Base-by-base conservation (phyloP, 2,113 vertebrate genomes). In the Myrmecophaga tridactyla region DNA sequence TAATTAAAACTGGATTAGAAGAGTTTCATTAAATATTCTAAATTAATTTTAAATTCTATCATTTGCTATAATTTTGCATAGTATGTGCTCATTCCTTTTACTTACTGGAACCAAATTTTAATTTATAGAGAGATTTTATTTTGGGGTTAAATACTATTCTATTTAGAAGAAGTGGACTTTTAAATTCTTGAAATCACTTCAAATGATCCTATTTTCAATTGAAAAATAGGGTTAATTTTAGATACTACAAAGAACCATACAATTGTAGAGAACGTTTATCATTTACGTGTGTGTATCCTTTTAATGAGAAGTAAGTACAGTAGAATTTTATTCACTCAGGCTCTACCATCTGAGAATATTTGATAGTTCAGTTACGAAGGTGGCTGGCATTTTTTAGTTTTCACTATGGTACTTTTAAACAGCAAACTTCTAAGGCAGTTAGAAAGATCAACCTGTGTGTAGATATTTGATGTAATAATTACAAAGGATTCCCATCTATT, bases 391-490 rank as follows among this genome's bases (percentile, higher is more conserved):
- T 90, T 95, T 95, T 89, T 69, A 90, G 53, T 90, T 94, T 72
- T 88, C 92, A 62, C 85, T 94, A 27, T 90, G 67, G 90, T 90
- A 78, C 72, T 97, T 95, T 94, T 65, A 96, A 90, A 94, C 82
- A 94, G 73, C 90, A 86, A 84, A 90, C 86, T 90, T 90, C 93
- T 80, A 31, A 94, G 94, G 62, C 72, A 72, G 72, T 48, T 63
- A 81, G 78, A 34, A 93, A 93, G 90, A 94, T 84, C 73, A 58
- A 89, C 86, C 92, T 92, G 78, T 86, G 51, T 96, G 84, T 95
- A 70, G 86, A 96, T 96, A 51, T 90, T 82, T 96, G 94, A 90
- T 96, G 75, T 89, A 96, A 91, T 97, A 94, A 97, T 96, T 96
- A 89, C 86, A 89, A 96, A 95, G 92, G 96, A 94, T 95, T 96